Percentiles rank a stretch among this genome's conserved stretches.
Conservation (phyloP, 2,888 invertebrate species). For the Acanthosepion lycidas region DNA sequence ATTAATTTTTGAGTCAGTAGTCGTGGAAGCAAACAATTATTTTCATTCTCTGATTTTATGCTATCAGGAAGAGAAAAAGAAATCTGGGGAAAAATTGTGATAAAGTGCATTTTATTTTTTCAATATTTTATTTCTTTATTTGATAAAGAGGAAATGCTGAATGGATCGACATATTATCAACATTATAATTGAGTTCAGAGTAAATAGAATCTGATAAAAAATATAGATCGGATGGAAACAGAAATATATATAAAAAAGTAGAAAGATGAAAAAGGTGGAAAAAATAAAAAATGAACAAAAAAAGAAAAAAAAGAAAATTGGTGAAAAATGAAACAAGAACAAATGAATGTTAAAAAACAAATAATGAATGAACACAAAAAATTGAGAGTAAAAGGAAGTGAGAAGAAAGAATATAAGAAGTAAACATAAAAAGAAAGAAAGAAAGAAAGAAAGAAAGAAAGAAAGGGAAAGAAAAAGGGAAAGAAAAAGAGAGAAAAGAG, state of each 20-base stretch:
- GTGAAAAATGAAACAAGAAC: not conserved
- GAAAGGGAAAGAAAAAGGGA: fast-evolving
- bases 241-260: not conserved
- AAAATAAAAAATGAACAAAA: not conserved
- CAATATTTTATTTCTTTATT: not conserved
- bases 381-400: not conserved
- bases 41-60: not conserved
- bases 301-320: not conserved
- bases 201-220: slow-evolving; percentile 24
- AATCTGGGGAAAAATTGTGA: not conserved
- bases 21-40: slow-evolving; percentile 33
- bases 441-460: not conserved
- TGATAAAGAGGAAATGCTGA: slow-evolving; percentile 33
- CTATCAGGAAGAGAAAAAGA: not conserved
- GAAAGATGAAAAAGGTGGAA: not conserved
- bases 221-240: too few species aligned
- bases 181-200: slow-evolving; percentile 33
- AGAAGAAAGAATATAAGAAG: not conserved
- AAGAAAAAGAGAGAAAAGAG: fast-evolving
- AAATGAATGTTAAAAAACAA: not conserved
- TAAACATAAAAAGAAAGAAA: not conserved
- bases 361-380: not conserved
- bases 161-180: slow-evolving; percentile 33
- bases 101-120: not conserved
- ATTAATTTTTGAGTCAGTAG: slow-evolving; percentile 33